A percentile compares a stretch with the other conserved stretches of the same genome.
phyloP scores from a whole-genome alignment of 2,113 vertebrate species.

The Entomyzon cyanotis region DNA sequence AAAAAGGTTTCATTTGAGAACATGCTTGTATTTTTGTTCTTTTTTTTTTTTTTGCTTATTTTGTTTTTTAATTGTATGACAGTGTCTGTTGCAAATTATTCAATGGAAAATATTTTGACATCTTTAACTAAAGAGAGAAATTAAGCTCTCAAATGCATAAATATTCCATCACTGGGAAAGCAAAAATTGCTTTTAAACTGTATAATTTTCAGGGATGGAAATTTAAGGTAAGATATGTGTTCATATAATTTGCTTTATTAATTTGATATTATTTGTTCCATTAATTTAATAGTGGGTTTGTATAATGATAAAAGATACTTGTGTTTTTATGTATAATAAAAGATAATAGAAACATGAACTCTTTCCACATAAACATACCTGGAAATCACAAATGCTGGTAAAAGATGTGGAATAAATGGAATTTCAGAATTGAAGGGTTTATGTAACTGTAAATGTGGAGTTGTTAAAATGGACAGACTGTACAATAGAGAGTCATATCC shows the following conservation, averaged over 20 bases:
- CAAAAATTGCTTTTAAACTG: neutral
- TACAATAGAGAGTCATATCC: neutral
- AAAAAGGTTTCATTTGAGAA: neutral
- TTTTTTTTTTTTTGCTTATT: neutral
- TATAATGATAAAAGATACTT: neutral
- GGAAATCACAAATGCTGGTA: neutral
- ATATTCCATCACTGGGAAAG: neutral
- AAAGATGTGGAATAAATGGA: neutral
- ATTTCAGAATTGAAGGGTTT: neutral
- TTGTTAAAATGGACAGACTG: neutral
- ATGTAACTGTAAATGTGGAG: neutral
- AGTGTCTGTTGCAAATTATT: neutral
- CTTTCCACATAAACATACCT: neutral
- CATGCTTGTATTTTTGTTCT: neutral
- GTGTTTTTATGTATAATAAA: neutral
- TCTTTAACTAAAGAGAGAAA: neutral
- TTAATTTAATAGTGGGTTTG: neutral
- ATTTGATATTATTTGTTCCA: neutral
- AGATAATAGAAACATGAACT: neutral
- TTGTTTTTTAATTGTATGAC: neutral
- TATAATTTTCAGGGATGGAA: neutral
- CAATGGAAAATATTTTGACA: neutral
- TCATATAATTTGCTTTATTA: neutral
- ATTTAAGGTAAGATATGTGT: neutral
- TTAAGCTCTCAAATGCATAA: neutral